A percentile compares a stretch with the other conserved stretches of the same genome.
Conservation (phyloP, 2,113 vertebrate species). For the Paratilapia polleni region DNA sequence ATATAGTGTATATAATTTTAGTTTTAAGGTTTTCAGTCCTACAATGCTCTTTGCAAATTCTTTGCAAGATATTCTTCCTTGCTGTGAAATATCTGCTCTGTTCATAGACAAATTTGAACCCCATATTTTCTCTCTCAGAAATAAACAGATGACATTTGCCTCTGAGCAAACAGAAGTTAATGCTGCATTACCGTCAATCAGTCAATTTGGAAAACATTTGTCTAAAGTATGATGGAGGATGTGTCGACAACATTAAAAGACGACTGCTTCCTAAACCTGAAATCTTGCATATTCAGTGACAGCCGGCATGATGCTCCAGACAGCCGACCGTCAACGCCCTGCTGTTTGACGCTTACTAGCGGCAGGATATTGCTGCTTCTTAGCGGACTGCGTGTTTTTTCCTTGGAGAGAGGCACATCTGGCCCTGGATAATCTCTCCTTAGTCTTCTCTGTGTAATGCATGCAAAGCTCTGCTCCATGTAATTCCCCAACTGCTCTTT, state of each 20-base stretch:
- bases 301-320: conserved; percentile 61
- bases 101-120: conserved; percentile 39
- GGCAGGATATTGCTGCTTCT: conserved; percentile 62
- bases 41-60: neutral
- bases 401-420: conserved; percentile 77
- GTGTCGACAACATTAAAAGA: conserved; percentile 59
- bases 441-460: conserved; percentile 66
- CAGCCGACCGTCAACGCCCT: conserved; percentile 52
- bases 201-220: conserved; percentile 63
- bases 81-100: conserved; percentile 16
- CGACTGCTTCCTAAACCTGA: conserved; percentile 64
- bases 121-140: conserved; percentile 16
- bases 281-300: conserved; percentile 69
- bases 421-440: conserved; percentile 76
- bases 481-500: conserved; percentile 70
- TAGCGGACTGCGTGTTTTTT: conserved; percentile 52
- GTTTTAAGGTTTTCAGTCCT: conserved; percentile 5
- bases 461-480: conserved; percentile 71
- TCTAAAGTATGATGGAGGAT: conserved; percentile 74
- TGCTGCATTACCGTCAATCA: conserved; percentile 70
- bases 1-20: conserved; percentile 35
- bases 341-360: conserved; percentile 59
- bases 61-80: neutral
- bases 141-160: conserved; percentile 61
- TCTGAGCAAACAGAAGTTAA: conserved; percentile 64